Percentiles rank a stretch among this genome's conserved stretches.
Evolutionary conservation across 2,113 vertebrate species (phyloP).

Genomic region (Oreochromis spilurus): DNA sequence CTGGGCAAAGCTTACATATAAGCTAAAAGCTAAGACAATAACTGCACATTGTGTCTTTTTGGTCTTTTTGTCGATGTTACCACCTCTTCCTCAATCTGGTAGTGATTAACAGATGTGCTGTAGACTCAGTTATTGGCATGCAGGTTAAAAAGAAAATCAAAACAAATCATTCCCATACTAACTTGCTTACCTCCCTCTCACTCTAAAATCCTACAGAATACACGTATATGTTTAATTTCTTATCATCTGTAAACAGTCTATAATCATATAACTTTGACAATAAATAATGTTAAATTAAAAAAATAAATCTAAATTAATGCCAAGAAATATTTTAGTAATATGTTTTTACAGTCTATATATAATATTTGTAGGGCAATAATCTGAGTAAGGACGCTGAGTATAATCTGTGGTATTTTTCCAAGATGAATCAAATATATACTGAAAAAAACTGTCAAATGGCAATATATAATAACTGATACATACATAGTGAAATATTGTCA

Average conservation of each 20-base stretch:
- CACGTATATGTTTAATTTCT: background rate
- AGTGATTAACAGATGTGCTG: background rate
- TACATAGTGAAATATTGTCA: background rate
- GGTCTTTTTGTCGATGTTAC: background rate
- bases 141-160: conserved; percentile 1
- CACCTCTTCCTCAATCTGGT: background rate
- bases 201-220: background rate
- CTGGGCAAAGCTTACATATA: background rate
- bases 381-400: background rate
- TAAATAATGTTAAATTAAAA: accelerated
- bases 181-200: background rate
- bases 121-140: background rate
- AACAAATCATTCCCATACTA: background rate
- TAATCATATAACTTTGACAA: background rate
- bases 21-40: background rate
- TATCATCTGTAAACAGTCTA: background rate
- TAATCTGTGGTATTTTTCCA: background rate
- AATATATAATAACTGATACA: background rate
- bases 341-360: background rate
- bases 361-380: background rate
- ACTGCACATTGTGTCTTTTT: background rate
- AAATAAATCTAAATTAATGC: background rate
- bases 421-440: background rate
- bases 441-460: background rate
- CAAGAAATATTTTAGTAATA: background rate